Conservation (phyloP, 2,113 vertebrate genomes). For the Cygnus buccinator region DNA sequence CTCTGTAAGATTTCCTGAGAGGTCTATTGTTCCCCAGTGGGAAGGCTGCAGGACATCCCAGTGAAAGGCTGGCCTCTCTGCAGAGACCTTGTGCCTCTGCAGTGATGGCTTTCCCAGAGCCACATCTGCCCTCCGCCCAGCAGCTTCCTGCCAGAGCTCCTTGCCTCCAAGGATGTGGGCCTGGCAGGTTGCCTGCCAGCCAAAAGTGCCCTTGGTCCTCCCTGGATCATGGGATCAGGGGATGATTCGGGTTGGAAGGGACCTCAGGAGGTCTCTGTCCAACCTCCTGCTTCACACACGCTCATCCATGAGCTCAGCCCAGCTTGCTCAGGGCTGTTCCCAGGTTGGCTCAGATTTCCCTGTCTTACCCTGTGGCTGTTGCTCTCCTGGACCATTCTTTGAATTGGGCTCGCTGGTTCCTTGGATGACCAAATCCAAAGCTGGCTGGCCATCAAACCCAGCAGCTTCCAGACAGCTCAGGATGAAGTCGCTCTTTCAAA, state of each 20-base stretch:
- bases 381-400: not conserved
- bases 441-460: not conserved
- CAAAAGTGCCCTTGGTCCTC: not conserved
- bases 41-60: slow-evolving; percentile 48
- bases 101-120: slow-evolving; percentile 32
- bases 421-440: not conserved
- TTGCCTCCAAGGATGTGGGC: slow-evolving; percentile 4
- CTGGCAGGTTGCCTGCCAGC: slow-evolving; percentile 42
- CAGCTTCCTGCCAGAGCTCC: not conserved
- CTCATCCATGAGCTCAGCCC: not conserved
- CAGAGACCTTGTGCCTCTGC: slow-evolving; percentile 36
- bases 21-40: slow-evolving; percentile 2
- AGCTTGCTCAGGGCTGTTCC: not conserved
- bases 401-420: not conserved
- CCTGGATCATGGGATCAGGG: not conserved
- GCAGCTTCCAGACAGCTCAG: not conserved
- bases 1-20: slow-evolving; percentile 28
- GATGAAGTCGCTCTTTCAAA: not conserved
- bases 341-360: not conserved
- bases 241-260: not conserved
- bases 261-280: not conserved
- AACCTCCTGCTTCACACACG: not conserved
- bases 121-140: not conserved
- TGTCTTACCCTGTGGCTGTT: not conserved
- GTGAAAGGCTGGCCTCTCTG: slow-evolving; percentile 46